These are phyloP conservation scores for Melanostoma scalare DNA, from an alignment of 2,888 invertebrate genomes.

Conservation along the genomic window DNA sequence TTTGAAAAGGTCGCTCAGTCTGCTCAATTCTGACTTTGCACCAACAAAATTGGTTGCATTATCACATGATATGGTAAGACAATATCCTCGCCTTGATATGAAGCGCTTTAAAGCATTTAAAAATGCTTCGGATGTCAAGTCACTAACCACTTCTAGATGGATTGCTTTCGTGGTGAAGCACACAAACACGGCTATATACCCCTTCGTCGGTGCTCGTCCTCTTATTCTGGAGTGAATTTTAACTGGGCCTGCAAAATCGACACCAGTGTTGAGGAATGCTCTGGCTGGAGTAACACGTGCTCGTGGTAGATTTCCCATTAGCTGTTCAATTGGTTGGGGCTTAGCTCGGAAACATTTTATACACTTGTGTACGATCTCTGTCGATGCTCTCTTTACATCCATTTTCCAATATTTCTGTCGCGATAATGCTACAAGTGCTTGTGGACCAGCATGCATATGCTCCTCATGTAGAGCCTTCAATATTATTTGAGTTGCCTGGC, in stretches of 20 bases:
- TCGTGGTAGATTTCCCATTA: conserved; percentile 23
- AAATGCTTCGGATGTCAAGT: conserved; percentile 24
- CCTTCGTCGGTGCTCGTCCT: conserved; percentile 24
- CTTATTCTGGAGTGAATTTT: conserved; percentile 44
- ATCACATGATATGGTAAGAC: conserved; percentile 1
- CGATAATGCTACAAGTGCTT: conserved; percentile 1
- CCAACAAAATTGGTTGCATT: not conserved
- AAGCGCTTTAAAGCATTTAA: too few relatives aligned
- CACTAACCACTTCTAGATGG: conserved; percentile 40
- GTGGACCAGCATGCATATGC: conserved; percentile 8
- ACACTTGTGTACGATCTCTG: conserved; percentile 15
- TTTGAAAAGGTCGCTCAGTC: not conserved
- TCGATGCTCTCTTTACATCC: not conserved
- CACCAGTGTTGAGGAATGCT: conserved; percentile 20
- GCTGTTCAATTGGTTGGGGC: conserved; percentile 4
- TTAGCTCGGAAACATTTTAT: conserved; percentile 10
- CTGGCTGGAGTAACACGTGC: conserved; percentile 6
- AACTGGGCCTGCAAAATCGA: conserved; percentile 56
- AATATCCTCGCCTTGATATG: conserved; percentile 17
- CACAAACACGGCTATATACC: conserved; percentile 37
- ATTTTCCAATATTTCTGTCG: not conserved
- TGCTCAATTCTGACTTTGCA: not conserved
- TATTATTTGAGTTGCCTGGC: not conserved
- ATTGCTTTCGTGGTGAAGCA: conserved; percentile 43
- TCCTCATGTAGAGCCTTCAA: not conserved